Conservation (phyloP, 2,797 vertebrate genomes). For the Perodicticus potto region DNA sequence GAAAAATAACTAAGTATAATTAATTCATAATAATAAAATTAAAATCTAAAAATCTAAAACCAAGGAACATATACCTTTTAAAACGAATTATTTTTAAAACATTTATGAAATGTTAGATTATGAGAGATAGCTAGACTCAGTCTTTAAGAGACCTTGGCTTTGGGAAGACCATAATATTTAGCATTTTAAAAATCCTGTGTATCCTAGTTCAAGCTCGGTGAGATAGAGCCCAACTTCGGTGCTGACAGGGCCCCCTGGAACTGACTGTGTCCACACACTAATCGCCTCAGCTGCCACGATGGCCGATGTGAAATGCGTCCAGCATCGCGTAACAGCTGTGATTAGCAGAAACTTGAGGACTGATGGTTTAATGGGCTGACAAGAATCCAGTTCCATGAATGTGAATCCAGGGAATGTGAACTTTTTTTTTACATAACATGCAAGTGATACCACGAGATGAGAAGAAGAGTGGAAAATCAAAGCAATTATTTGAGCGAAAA, state of each 20-base stretch:
- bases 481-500: conserved; percentile 83
- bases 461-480: conserved; percentile 85
- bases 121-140: conserved; percentile 72
- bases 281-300: conserved; percentile 83
- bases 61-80: background rate
- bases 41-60: conserved; percentile 53
- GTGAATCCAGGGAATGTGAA: conserved; percentile 82
- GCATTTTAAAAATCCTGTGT: conserved; percentile 66
- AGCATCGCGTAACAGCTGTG: conserved; percentile 86
- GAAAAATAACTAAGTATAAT: background rate
- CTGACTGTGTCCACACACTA: conserved; percentile 82
- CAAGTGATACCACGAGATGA: conserved; percentile 79
- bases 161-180: conserved; percentile 60
- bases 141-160: conserved; percentile 79
- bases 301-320: conserved; percentile 85
- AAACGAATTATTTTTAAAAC: conserved; percentile 83
- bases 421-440: conserved; percentile 64
- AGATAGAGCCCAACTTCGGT: conserved; percentile 75
- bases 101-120: background rate
- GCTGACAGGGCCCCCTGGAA: conserved; percentile 83
- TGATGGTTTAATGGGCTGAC: conserved; percentile 88
- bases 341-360: conserved; percentile 86
- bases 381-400: conserved; percentile 82
- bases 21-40: background rate
- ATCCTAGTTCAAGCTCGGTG: conserved; percentile 79